These are phyloP conservation scores for Hydrophis major DNA, from an alignment of 2,797 vertebrate species.

Conservation along the genomic window DNA sequence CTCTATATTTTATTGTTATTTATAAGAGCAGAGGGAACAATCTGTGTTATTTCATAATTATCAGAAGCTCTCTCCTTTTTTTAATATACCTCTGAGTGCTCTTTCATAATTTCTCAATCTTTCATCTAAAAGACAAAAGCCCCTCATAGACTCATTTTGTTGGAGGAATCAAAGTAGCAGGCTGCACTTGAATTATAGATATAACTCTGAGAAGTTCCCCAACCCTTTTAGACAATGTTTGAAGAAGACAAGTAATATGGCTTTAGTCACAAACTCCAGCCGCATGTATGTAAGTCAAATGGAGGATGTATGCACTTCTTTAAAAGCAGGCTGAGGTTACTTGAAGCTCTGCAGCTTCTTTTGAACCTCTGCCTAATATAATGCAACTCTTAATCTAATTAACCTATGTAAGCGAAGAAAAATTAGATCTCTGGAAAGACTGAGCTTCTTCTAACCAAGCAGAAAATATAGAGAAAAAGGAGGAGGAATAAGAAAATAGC, in stretches of 20 bases:
- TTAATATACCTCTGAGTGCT: not conserved
- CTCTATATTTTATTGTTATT: not conserved
- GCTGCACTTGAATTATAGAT: not conserved
- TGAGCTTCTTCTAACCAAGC: not conserved
- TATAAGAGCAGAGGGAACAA: not conserved
- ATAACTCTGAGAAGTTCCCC: not conserved
- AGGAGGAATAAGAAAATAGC: not conserved
- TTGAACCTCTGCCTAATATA: not conserved
- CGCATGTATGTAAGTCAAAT: not conserved
- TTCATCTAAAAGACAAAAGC: not conserved
- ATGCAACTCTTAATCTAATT: not conserved
- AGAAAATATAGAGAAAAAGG: not conserved
- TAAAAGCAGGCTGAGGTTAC: not conserved
- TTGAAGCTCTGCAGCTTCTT: not conserved
- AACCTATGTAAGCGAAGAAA: not conserved
- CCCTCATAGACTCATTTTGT: not conserved
- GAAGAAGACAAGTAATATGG: not conserved
- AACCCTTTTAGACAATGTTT: not conserved
- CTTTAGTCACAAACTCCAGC: not conserved
- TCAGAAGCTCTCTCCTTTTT: not conserved
- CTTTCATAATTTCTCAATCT: not conserved
- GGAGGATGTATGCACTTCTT: not conserved
- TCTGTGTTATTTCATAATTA: not conserved
- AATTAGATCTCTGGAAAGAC: not conserved
- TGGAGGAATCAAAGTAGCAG: not conserved